Evolutionary conservation across 2,113 vertebrate genomes (phyloP).

Genomic region (Nothobranchius furzeri): DNA sequence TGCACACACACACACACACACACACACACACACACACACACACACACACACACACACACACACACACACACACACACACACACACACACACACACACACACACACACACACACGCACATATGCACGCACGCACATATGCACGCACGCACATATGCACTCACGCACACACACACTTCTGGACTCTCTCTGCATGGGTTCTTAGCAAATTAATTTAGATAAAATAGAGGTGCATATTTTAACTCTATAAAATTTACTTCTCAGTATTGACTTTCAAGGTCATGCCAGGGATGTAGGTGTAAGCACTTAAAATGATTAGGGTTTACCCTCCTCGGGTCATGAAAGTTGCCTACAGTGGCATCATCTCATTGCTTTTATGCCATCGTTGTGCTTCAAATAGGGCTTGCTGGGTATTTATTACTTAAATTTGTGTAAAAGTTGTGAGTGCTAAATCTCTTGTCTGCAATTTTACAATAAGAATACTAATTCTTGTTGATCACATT

Average conservation of each 20-base stretch:
- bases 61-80: too few relatives aligned
- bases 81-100: too few relatives aligned
- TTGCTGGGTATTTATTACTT: conserved; percentile 14
- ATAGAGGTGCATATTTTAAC: conserved; percentile 31
- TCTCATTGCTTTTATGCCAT: conserved; percentile 25
- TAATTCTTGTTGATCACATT: conserved; percentile 11
- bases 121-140: too few relatives aligned
- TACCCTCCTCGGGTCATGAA: conserved; percentile 39
- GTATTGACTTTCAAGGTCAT: conserved; percentile 43
- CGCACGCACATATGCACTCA: too few relatives aligned
- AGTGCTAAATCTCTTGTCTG: conserved; percentile 11
- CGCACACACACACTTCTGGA: too few relatives aligned
- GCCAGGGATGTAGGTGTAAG: conserved; percentile 28
- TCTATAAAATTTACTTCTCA: conserved; percentile 32
- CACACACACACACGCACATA: too few relatives aligned
- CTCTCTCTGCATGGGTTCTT: not conserved
- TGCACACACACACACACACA: too few relatives aligned
- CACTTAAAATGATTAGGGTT: conserved; percentile 60
- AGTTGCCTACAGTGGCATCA: conserved; percentile 25
- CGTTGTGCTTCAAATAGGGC: conserved; percentile 16
- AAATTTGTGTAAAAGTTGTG: conserved; percentile 19
- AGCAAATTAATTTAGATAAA: conserved; percentile 32
- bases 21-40: too few relatives aligned
- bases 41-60: too few relatives aligned
- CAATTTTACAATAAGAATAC: not conserved